Conservation (phyloP, 2,888 invertebrate genomes). For the Cryptophagus acutangulus region DNA sequence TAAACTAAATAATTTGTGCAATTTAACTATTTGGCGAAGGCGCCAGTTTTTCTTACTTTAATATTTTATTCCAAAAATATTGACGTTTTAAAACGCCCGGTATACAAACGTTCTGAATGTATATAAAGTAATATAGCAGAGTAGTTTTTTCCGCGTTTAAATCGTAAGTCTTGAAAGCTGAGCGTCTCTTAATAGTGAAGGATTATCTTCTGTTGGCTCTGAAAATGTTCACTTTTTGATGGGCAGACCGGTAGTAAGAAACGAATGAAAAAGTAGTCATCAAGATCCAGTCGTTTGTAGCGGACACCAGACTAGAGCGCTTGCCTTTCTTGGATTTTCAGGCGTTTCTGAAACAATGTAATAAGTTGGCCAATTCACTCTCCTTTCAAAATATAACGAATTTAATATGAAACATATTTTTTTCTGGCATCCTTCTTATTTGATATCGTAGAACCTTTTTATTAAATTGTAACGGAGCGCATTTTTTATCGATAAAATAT, state of each 20-base stretch:
- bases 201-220: slow-evolving; percentile 30
- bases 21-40: no score
- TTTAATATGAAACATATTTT: slow-evolving; percentile 16
- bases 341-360: slow-evolving; percentile 16
- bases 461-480: no score
- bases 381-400: slow-evolving; percentile 15
- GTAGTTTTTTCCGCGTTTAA: no score
- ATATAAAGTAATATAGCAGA: no score
- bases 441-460: no score
- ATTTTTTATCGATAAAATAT: no score
- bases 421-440: slow-evolving; percentile 4
- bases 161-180: slow-evolving; percentile 13
- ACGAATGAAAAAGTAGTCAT: slow-evolving; percentile 33
- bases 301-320: slow-evolving; percentile 25
- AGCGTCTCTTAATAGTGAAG: slow-evolving; percentile 24
- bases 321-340: slow-evolving; percentile 15
- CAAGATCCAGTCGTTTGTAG: slow-evolving; percentile 30
- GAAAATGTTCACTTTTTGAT: slow-evolving; percentile 35
- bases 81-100: no score
- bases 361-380: slow-evolving; percentile 16
- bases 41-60: no score
- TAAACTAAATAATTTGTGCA: no score
- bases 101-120: no score
- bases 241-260: slow-evolving; percentile 28
- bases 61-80: no score